Evolutionary conservation across 2,888 invertebrate species (phyloP), one percentile per base, ranked within the genome.

Genomic region (Amphimallon solstitiale): DNA sequence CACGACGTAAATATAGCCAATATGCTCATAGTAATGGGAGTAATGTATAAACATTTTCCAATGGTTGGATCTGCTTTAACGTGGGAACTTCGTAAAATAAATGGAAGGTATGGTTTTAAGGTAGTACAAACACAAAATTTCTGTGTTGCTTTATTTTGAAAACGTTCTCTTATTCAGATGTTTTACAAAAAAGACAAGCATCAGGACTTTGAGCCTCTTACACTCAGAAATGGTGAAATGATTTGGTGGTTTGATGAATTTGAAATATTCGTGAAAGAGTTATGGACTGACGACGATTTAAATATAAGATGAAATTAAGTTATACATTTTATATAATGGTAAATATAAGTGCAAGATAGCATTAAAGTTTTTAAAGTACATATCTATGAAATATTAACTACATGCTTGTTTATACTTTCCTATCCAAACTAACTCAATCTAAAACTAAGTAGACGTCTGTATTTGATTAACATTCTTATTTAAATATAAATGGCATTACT

Each of bases 1-100:
- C 95, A 96, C 79, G 95, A 96, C 81, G 85, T 92, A 2, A 94
- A 92, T 0, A 81, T 95, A 15, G 90, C 93, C 0, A 90, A 90
- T 71, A 78, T 93, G 38, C 87, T 94, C 84, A 86, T 90, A 66
- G 87, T 92, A 1, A 84, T 96, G 73, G 90, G 90, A 48, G 88
- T 90, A 71, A 83, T 84, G 0, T 86, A 89, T 65, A 84, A 17
- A 21, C 52, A 66, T 37, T 19, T 61, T 7, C 66, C 66, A 0
- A 34, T 10, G 6, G 43, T 34, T 34, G 51, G 56, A 5, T 23
- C 34, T 5, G 35, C 35, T 2, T 14, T 64, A 10, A 7, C 34
- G 15, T 34, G 52, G 35, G 66, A 66, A n/a, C 34, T 66, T 15
- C 61, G 62, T 19, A 52, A 54, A 37, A 40, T 62, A 15, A 43